Evolutionary conservation across 2,797 vertebrate species (phyloP).

Genomic region (Graptemys geographica): DNA sequence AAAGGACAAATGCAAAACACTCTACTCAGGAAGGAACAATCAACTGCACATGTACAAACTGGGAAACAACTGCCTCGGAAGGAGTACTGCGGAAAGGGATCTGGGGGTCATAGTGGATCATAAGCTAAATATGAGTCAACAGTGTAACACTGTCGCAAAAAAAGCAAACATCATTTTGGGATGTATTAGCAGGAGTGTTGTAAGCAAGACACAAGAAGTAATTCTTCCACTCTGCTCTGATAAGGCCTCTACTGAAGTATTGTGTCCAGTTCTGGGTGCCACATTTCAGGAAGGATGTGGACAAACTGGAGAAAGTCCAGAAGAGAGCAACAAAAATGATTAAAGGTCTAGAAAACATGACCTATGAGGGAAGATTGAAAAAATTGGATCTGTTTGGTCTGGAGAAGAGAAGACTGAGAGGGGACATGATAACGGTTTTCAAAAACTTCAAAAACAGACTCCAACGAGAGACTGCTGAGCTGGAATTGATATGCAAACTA

Average conservation of each 20-base stretch:
- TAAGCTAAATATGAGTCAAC: neutral
- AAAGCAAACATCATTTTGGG: neutral
- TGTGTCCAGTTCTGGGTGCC: neutral
- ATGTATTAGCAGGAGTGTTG: neutral
- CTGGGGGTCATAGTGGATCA: too few relatives aligned
- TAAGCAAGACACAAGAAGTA: neutral
- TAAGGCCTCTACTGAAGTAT: neutral
- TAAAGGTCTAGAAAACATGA: neutral
- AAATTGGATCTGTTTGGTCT: too few relatives aligned
- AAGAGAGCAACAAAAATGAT: neutral
- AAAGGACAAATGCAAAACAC: neutral
- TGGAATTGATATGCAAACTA: too few relatives aligned
- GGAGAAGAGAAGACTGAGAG: neutral
- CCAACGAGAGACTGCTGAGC: too few relatives aligned
- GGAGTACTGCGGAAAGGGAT: neutral
- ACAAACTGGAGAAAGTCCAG: neutral
- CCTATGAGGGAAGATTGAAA: neutral
- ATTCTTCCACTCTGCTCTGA: neutral
- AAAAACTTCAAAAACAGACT: neutral
- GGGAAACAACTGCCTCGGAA: neutral
- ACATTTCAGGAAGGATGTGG: neutral
- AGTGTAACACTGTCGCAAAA: too few relatives aligned
- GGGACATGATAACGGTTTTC: neutral
- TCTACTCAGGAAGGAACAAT: neutral
- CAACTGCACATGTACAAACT: neutral